Base-by-base conservation (phyloP, 2,888 invertebrate genomes). In the Abrostola triplasia region DNA sequence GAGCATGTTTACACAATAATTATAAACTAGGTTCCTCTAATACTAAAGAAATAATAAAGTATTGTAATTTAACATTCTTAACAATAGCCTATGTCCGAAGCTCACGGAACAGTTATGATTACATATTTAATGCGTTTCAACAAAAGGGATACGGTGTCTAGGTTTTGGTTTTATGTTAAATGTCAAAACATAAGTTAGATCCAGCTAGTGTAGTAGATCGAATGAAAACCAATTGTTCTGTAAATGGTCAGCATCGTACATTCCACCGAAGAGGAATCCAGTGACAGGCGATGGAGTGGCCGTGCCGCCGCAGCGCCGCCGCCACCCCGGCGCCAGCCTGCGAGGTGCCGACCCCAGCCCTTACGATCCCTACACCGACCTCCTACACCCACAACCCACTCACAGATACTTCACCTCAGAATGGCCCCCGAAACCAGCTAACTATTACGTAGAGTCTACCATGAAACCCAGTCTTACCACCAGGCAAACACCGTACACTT, bases 201-300 rank as follows among this genome's bases (percentile, higher is more conserved):
- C 44, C 35, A 36, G 47, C 41, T 64, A 66, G 76, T 76, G 54
- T 77, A 66, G 74, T 79, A 80, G 87, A 83, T 84, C 83, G 85
- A 90, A 92, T 93, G 90, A 92, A 91, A 93, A 92, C 84, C 85
- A 86, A 88, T 90, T 93, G 84, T 94, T 93, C 92, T 93, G 89
- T 91, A 82, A 91, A 91, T 92, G 92, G 88, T 92, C 91, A 94
- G 94, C 89, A 79, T 88, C 88, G 80, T 93, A 90, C 90, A 83
- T 86, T 82, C 94, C 92, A 87, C 93, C 95, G 94, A 93, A 94
- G 92, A 95, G 96, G 93, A 96, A 96, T 86, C 96, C 95, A 81
- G 96, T 96, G 92, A 96, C 96, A 83, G 96, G 96, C 85, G 95
- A 95, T 86, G 96, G 95, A 84, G 93, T 96, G 88, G 86, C 87